Base-by-base conservation (phyloP, 2,797 vertebrate species). In the Lindbergichthys nudifrons region DNA sequence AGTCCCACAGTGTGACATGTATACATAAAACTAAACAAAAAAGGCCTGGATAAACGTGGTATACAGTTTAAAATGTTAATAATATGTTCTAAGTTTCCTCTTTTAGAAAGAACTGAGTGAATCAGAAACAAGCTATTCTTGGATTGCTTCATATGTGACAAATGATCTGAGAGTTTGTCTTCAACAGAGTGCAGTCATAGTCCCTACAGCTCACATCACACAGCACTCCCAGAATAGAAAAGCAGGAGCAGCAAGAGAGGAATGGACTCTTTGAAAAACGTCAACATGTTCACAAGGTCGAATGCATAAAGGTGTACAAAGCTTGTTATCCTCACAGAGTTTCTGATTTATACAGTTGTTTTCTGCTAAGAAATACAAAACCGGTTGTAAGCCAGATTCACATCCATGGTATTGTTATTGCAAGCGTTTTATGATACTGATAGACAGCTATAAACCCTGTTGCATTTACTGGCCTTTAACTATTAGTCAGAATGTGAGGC, bases 211-310 rank as follows among this genome's bases (percentile, higher is more conserved):
- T 68, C 70, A 60, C 43, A 74, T 65, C 67, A 48, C 14, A 42
- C 19, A 71, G 45, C 68, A 32, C 45, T 78, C 83, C 79, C 82
- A 88, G 83, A 88, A 90, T 88, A 89, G 83, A 87, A 83, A 85
- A 74, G 65, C 74, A 75, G 51, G 43, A 72, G 53, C 42, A 71
- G 76, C 48, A 77, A 54, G 30, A 75, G 58, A 62, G 18, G 13
- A 69, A 51, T 4, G 15, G 26, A 63, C 51, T 67, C 51, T 76
- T 81, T 63, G 58, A 78, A 77, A 80, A 42, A 53, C 51, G 77
- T 23, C 59, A 75, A 82, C 54, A 54, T 32, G 62, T 73, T 75
- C 56, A 69, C 58, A 87, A 83, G 82, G 79, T 85, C 80, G 81
- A 72, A 71, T 61, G 43, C 36, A 65, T 30, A 52, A 74, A 64